Evolutionary conservation across 2,113 vertebrate genomes (phyloP).

Genomic region (Fulica atra): DNA sequence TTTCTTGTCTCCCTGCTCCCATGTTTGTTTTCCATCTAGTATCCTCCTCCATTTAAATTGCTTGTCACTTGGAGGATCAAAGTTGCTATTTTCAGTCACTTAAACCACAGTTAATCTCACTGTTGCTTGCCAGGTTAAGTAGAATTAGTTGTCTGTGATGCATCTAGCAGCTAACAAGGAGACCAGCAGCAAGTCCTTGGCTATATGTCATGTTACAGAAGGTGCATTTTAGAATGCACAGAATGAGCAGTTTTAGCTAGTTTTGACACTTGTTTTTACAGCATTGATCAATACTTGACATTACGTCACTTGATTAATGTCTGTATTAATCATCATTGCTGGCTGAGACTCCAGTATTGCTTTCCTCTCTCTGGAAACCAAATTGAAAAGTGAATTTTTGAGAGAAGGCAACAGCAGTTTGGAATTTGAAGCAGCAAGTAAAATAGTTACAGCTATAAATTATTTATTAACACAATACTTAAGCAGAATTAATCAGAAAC

Average conservation of each 20-base stretch:
- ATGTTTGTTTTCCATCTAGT: neutral
- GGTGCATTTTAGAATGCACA: neutral
- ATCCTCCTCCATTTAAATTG: neutral
- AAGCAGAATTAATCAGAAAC: neutral
- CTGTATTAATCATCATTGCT: neutral
- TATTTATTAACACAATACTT: neutral
- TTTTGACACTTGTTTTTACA: neutral
- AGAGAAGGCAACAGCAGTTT: neutral
- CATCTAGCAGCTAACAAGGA: neutral
- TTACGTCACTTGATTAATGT: neutral
- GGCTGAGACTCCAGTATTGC: neutral
- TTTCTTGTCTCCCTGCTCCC: neutral
- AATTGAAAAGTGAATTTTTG: neutral
- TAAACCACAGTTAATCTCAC: slow-evolving; percentile 33
- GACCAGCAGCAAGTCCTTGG: neutral
- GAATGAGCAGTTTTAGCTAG: neutral
- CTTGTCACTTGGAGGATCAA: slow-evolving; percentile 20
- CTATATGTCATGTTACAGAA: neutral
- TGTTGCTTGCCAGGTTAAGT: slow-evolving; percentile 19
- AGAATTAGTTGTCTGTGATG: slow-evolving; percentile 5
- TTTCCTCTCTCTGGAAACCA: neutral
- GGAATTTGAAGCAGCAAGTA: neutral
- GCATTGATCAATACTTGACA: neutral
- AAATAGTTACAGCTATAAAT: neutral
- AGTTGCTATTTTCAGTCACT: slow-evolving; percentile 56